Evolutionary conservation across 2,797 vertebrate genomes (phyloP), one percentile per base, ranked within the genome.

Genomic region (Anabas testudineus): DNA sequence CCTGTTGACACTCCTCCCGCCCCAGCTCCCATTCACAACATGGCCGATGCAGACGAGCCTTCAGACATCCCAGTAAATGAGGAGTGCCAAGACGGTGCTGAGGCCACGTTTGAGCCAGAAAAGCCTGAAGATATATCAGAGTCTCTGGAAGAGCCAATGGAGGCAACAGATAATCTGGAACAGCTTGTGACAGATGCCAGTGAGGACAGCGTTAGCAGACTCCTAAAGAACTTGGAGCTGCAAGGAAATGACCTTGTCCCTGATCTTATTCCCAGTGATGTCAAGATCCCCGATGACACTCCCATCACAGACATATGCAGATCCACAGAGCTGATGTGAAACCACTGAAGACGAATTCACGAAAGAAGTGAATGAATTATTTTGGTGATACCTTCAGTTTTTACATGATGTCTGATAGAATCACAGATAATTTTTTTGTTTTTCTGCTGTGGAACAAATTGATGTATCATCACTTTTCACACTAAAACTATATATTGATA

Each of bases 261-360:
- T 69, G 90, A 93, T 75, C 67, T 90, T 70, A 84, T 88, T 73
- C 52, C 89, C 71, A 81, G 81, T 64, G 88, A 91, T 64, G 67
- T 71, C 73, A 71, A 81, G 52, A 70, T 74, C 37, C 52, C 75
- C 0, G 87, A 84, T 7, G 82, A 76, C 75, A 36, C 80, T 60
- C 76, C 41, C 58, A 65, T 80, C 68, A 65, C 56, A 22, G 83
- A 86, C 51, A 56, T 75, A 51, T 85, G 65, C 70, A 21, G 61
- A 15, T 69, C 84, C 43, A 67, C 63, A n/a, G 85, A 91, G 68
- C 74, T 85, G 74, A 89, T 90, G 74, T 90, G 80, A 91, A 78
- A 41, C 62, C 47, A 32, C 8, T 16, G 19, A 34, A 28, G 55
- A 61, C 3, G n/a, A 55, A 82, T 61, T 67, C 41, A 30, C 47